Evolutionary conservation across 2,113 vertebrate species (phyloP).

Genomic region (Nannospalax galili): DNA sequence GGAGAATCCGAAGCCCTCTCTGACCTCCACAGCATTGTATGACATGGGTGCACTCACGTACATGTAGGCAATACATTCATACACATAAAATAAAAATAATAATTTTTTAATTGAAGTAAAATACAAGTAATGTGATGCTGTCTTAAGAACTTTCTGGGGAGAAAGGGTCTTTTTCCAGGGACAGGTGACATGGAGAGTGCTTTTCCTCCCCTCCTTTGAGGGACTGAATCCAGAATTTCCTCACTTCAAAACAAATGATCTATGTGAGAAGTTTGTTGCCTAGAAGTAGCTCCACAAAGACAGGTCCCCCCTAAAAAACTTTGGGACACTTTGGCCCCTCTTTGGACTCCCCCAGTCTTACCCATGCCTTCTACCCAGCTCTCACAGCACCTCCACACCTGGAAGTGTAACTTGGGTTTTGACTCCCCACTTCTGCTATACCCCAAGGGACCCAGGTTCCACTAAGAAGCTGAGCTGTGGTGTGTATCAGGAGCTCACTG

Average conservation of each 20-base stretch:
- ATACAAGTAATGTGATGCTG: not conserved
- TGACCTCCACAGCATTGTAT: no score
- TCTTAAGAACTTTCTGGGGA: not conserved
- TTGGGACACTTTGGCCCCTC: not conserved
- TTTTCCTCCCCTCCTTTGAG: not conserved
- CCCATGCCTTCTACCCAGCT: not conserved
- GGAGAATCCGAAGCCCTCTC: no score
- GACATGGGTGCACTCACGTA: no score
- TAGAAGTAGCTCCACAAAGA: not conserved
- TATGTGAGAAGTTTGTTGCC: not conserved
- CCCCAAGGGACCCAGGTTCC: not conserved
- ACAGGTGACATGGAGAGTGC: fast-evolving
- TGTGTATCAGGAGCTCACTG: not conserved
- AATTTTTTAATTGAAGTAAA: not conserved
- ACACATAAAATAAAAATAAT: no score
- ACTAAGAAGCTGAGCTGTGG: not conserved
- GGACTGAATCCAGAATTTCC: not conserved
- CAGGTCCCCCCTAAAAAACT: not conserved
- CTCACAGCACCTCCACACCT: not conserved
- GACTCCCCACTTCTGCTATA: not conserved
- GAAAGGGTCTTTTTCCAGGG: not conserved
- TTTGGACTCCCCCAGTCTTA: no score
- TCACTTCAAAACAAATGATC: not conserved
- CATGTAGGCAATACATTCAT: no score
- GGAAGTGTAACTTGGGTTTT: not conserved